Evolutionary conservation across 2,113 vertebrate genomes (phyloP).

Genomic region (Scartelaos histophorus): DNA sequence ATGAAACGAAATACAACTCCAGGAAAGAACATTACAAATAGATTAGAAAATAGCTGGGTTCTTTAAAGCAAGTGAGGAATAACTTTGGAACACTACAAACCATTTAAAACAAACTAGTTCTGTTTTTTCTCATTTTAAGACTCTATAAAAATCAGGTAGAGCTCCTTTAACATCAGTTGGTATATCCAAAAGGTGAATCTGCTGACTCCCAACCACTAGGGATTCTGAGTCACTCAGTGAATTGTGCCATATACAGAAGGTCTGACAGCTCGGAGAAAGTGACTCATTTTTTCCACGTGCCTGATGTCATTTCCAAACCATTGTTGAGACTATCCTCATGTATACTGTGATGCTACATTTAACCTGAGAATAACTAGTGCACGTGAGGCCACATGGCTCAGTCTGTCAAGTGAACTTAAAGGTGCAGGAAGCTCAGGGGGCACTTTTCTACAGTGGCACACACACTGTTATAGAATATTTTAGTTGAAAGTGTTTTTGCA

Average conservation of each 20-base stretch:
- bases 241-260: background rate
- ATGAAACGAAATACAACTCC: no score
- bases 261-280: background rate
- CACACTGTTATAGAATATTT: no score
- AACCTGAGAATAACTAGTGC: background rate
- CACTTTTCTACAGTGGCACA: background rate
- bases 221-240: background rate
- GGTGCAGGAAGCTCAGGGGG: background rate
- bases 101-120: no score
- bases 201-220: background rate
- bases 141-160: no score
- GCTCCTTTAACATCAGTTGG: no score
- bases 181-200: background rate
- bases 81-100: no score
- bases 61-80: no score
- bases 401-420: background rate
- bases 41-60: no score
- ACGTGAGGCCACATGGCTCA: background rate
- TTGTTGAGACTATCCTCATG: slow-evolving; percentile 1
- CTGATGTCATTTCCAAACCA: slow-evolving; percentile 5
- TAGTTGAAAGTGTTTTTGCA: no score
- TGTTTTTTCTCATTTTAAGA: no score
- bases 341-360: background rate
- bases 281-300: background rate
- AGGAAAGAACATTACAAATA: no score